Evolutionary conservation across 2,113 vertebrate species (phyloP).

Genomic region (Apodemus sylvaticus): DNA sequence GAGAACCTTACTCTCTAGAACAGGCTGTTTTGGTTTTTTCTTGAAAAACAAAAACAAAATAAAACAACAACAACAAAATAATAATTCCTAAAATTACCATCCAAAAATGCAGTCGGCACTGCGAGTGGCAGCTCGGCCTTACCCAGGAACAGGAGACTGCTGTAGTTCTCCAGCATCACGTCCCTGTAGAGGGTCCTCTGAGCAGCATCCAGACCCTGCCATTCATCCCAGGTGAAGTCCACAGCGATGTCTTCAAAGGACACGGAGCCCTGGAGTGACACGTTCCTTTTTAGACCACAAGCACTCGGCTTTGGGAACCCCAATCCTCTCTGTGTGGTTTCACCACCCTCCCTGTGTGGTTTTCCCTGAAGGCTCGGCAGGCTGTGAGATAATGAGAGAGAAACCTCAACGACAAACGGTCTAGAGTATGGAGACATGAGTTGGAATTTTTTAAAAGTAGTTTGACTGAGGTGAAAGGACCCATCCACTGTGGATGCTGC

Average conservation of each 20-base stretch:
- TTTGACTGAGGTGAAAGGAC: not conserved
- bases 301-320: not conserved
- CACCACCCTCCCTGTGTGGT: not conserved
- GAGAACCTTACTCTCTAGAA: not conserved
- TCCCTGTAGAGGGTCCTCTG: conserved; percentile 17
- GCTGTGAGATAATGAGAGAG: not conserved
- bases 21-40: not conserved
- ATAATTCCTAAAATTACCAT: not conserved
- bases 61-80: too few relatives aligned
- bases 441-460: not conserved
- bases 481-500: not conserved
- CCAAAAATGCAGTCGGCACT: not conserved
- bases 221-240: not conserved
- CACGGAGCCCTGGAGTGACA: not conserved
- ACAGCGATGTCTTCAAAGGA: not conserved
- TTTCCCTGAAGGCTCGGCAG: not conserved
- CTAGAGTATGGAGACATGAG: too few relatives aligned
- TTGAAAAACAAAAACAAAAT: too few relatives aligned
- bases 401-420: not conserved
- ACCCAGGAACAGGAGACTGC: not conserved
- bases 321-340: not conserved
- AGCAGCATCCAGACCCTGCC: not conserved
- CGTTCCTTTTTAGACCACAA: not conserved
- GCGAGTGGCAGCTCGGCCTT: not conserved
- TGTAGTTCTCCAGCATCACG: conserved; percentile 18